Conservation (phyloP, 2,113 vertebrate species). For the Oophaga pumilio region DNA sequence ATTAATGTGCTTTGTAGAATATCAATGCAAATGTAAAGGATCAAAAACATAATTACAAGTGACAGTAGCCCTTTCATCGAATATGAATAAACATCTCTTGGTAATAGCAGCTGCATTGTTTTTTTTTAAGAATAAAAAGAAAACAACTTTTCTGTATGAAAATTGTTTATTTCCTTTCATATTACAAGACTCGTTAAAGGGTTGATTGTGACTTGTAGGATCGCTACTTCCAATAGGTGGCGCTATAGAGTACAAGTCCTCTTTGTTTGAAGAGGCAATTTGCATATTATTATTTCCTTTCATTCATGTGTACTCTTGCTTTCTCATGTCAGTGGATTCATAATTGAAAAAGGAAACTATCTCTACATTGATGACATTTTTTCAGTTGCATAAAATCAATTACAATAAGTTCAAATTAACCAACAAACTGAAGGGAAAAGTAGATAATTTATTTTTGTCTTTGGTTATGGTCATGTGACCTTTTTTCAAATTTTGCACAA, state of each 20-base stretch:
- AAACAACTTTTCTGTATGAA: not conserved
- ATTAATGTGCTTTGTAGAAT: constrained; percentile 27
- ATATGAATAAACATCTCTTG: not conserved
- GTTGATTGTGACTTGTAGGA: too few species aligned
- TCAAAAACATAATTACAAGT: constrained; percentile 17
- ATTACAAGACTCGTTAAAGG: too few species aligned
- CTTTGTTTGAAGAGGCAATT: too few species aligned
- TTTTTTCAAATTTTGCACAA: too few species aligned
- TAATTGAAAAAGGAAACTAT: not conserved
- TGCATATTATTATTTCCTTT: too few species aligned
- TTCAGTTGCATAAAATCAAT: not conserved
- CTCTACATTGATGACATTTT: not conserved
- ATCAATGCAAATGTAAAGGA: constrained; percentile 21
- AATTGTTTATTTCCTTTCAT: not conserved
- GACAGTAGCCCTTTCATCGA: not conserved
- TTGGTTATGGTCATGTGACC: too few species aligned
- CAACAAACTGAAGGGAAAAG: not conserved
- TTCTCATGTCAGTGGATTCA: not conserved
- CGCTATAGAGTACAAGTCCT: too few species aligned
- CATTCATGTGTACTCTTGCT: too few species aligned
- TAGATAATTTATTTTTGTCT: not conserved
- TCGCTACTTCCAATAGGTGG: too few species aligned
- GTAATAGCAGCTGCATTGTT: not conserved
- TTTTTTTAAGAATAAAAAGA: constrained; percentile 12
- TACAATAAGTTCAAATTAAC: not conserved